Evolutionary conservation across 2,888 invertebrate genomes (phyloP).

Genomic region (Melitaea athalia): DNA sequence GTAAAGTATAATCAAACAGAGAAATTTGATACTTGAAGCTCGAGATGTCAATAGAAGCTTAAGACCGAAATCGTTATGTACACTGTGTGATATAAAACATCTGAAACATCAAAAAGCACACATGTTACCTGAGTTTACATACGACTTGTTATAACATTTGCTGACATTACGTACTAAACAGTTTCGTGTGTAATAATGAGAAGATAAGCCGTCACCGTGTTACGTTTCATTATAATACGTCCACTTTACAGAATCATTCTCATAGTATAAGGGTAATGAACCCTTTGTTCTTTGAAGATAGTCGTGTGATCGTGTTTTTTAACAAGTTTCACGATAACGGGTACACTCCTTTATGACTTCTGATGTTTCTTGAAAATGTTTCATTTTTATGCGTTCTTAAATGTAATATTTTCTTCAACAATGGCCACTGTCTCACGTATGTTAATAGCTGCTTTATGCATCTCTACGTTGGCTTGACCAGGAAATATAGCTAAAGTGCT

Average conservation of each 20-base stretch:
- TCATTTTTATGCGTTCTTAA: slow-evolving; percentile 15
- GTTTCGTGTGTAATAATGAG: slow-evolving; percentile 40
- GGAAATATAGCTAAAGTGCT: not conserved
- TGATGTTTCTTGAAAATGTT: slow-evolving; percentile 26
- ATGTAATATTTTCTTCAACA: slow-evolving; percentile 10
- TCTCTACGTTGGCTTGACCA: not conserved
- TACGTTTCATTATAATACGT: slow-evolving; percentile 42
- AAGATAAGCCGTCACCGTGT: slow-evolving; percentile 42
- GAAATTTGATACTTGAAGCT: slow-evolving; percentile 4
- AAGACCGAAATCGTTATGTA: not conserved
- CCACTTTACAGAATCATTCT: slow-evolving; percentile 42
- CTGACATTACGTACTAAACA: not conserved
- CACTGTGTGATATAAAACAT: slow-evolving; percentile 14
- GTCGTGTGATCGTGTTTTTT: slow-evolving; percentile 46
- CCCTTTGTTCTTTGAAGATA: slow-evolving; percentile 45
- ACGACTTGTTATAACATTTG: no score
- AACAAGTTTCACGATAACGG: slow-evolving; percentile 42
- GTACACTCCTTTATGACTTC: slow-evolving; percentile 35
- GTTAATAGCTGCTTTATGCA: not conserved
- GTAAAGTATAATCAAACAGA: slow-evolving; percentile 13
- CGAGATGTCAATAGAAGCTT: slow-evolving; percentile 7
- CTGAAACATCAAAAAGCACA: slow-evolving; percentile 24
- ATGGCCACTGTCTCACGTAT: slow-evolving; percentile 1
- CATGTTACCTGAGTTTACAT: not conserved
- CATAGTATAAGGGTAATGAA: slow-evolving; percentile 44